phyloP scores from a whole-genome alignment of 2,797 vertebrate species.

The Megaceryle alcyon region DNA sequence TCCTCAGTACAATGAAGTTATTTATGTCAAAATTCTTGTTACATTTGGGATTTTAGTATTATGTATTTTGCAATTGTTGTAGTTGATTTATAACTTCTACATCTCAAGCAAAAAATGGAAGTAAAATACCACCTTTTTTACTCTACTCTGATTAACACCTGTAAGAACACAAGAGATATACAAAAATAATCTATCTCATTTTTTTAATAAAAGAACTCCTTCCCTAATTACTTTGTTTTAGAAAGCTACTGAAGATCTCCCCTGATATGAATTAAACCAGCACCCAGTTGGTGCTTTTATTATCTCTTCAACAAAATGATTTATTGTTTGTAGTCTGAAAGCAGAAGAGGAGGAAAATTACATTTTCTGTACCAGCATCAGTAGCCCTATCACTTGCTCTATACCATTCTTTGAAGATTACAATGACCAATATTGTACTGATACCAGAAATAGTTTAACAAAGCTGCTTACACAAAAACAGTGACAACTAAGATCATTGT shows the following conservation, averaged over 20 bases:
- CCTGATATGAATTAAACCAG: conserved; percentile 88
- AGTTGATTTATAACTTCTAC: conserved; percentile 62
- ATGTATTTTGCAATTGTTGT: conserved; percentile 44
- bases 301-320: conserved; percentile 92
- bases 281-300: conserved; percentile 88
- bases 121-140: conserved; percentile 47
- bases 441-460: conserved; percentile 70
- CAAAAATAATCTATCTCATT: conserved; percentile 44
- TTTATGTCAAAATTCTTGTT: conserved; percentile 59
- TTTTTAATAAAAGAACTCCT: conserved; percentile 45
- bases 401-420: conserved; percentile 77
- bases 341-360: conserved; percentile 87
- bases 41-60: conserved; percentile 56
- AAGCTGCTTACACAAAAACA: conserved; percentile 39
- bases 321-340: conserved; percentile 89
- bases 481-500: conserved; percentile 14
- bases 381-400: conserved; percentile 76
- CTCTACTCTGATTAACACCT: conserved; percentile 38
- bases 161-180: conserved; percentile 63
- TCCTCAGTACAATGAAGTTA: conserved; percentile 36
- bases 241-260: conserved; percentile 82
- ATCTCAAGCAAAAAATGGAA: conserved; percentile 51
- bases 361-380: conserved; percentile 83
- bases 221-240: conserved; percentile 70
- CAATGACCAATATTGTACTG: conserved; percentile 86